Percentiles rank a stretch among this genome's conserved stretches.
Evolutionary conservation across 2,797 vertebrate species (phyloP).

Genomic region (Acrossocheilus wenchowensis): DNA sequence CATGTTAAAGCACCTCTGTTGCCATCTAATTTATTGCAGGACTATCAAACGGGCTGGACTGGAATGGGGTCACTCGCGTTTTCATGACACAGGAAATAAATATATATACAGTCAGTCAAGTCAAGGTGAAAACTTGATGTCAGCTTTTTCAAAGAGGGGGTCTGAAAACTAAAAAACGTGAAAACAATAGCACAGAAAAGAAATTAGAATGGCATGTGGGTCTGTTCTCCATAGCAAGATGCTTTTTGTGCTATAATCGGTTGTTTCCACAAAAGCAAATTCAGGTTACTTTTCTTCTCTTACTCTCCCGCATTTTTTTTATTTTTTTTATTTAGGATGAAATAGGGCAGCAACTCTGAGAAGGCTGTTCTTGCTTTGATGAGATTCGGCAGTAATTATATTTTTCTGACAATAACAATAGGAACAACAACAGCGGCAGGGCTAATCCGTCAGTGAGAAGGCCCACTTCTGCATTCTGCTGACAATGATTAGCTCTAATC

Average conservation of each 20-base stretch:
- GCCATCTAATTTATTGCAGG: conserved; percentile 85
- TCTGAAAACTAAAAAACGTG: conserved; percentile 55
- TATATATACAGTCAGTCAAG: conserved; percentile 81
- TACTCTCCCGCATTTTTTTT: conserved; percentile 36
- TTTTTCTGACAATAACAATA: conserved; percentile 81
- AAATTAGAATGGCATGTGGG: conserved; percentile 10
- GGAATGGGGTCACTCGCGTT: conserved; percentile 82
- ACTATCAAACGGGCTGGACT: conserved; percentile 77
- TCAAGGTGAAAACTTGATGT: conserved; percentile 83
- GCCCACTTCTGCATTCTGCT: conserved; percentile 79
- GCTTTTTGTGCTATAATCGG: conserved; percentile 40
- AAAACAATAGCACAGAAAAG: conserved; percentile 48
- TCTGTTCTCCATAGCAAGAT: conserved; percentile 34
- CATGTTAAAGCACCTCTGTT: conserved; percentile 82
- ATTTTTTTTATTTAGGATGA: conserved; percentile 19
- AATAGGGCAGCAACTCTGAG: conserved; percentile 72
- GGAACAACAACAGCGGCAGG: conserved; percentile 81
- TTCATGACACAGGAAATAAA: conserved; percentile 72
- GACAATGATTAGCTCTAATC: conserved; percentile 84
- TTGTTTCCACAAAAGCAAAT: conserved; percentile 53
- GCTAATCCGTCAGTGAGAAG: conserved; percentile 84
- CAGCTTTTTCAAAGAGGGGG: conserved; percentile 71
- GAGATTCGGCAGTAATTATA: conserved; percentile 84
- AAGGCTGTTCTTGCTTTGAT: conserved; percentile 83
- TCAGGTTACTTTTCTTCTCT: conserved; percentile 50